These are phyloP conservation scores for Erannis defoliaria DNA, from an alignment of 2,888 invertebrate species.

Conservation along the genomic window DNA sequence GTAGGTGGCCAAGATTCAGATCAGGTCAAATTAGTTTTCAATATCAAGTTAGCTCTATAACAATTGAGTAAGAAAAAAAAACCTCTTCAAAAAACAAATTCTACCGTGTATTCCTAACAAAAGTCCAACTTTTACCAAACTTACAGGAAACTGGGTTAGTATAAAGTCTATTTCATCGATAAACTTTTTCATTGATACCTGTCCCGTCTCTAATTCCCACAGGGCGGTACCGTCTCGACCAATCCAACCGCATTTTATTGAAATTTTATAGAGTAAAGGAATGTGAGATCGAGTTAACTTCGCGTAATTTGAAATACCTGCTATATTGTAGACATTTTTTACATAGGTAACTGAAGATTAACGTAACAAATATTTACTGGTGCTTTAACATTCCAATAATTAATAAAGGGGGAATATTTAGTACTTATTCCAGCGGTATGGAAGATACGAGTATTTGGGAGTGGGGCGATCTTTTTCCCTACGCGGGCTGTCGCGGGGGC, in stretches of 20 bases:
- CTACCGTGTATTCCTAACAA: neutral
- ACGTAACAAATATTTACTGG: no score
- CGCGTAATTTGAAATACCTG: constrained; percentile 34
- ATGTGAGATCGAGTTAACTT: constrained; percentile 32
- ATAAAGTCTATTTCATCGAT: constrained; percentile 3
- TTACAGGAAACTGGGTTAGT: neutral
- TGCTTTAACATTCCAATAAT: no score
- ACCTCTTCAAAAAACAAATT: no score
- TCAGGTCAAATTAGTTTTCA: no score
- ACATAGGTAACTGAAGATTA: neutral
- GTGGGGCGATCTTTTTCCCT: no score
- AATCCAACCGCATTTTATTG: constrained; percentile 41
- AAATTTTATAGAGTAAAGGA: constrained; percentile 44
- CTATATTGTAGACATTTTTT: neutral
- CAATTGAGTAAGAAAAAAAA: no score
- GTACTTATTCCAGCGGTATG: no score
- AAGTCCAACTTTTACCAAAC: neutral
- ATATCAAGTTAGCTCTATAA: no score
- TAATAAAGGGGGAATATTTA: no score
- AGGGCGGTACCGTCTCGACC: constrained; percentile 20
- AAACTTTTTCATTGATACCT: neutral
- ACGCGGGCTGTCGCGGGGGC: no score
- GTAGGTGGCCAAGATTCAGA: no score
- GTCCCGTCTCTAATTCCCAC: constrained; percentile 20
- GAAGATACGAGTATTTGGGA: no score